Percentiles rank a stretch among this genome's conserved stretches.
Conservation (phyloP, 2,113 vertebrate species). For the Glaucidium brasilianum region DNA sequence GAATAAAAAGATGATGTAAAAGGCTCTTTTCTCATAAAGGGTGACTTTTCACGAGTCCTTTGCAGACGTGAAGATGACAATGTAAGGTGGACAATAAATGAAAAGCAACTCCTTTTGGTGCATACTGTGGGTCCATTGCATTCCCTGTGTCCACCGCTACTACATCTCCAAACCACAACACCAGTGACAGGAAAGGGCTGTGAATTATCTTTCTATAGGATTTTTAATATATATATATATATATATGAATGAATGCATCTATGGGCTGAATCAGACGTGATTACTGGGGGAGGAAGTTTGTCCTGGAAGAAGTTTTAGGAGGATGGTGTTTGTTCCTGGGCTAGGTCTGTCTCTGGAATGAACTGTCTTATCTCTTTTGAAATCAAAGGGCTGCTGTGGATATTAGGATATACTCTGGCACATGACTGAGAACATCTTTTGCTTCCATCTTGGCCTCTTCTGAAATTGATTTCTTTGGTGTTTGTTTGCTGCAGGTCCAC, state of each 20-base stretch:
- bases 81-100: not conserved
- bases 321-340: not conserved
- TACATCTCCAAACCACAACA: not conserved
- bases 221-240: not conserved
- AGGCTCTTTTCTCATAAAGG: not conserved
- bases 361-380: not conserved
- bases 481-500: not conserved
- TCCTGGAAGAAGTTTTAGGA: not conserved
- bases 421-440: not conserved
- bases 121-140: accelerated
- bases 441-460: not conserved
- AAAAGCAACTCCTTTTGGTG: not conserved
- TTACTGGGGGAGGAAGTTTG: not conserved
- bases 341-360: not conserved
- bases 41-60: not conserved
- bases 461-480: not conserved
- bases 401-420: not conserved
- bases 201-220: not conserved
- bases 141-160: not conserved
- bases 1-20: not conserved
- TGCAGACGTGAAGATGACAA: not conserved
- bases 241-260: no score
- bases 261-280: not conserved
- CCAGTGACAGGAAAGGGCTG: not conserved
- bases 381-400: not conserved